Percentiles rank a stretch among this genome's conserved stretches.
These are phyloP conservation scores for Hypena proboscidalis DNA, from an alignment of 2,888 invertebrate genomes.

Conservation along the genomic window DNA sequence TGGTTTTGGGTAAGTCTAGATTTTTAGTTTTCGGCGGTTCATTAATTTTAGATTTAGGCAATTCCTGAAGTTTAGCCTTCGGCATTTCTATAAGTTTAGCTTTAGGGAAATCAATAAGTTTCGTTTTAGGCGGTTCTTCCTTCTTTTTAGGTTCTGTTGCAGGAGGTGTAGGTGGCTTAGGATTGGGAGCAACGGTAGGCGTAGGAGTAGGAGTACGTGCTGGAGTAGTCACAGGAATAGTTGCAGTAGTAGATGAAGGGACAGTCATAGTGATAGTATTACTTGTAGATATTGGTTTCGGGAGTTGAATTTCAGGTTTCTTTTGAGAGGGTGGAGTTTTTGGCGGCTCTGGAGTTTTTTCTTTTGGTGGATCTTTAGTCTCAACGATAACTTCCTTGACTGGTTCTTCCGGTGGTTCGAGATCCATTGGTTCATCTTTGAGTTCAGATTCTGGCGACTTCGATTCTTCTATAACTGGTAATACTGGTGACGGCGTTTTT, in stretches of 20 bases:
- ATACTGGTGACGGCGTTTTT: constrained; percentile 52
- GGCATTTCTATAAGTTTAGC: constrained; percentile 9
- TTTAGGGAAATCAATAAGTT: constrained; percentile 17
- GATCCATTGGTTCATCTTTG: constrained; percentile 33
- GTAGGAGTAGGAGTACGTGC: neutral
- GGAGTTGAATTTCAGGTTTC: constrained; percentile 27
- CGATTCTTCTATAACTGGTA: constrained; percentile 49
- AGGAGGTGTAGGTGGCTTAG: constrained; percentile 5
- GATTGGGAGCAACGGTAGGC: constrained; percentile 10
- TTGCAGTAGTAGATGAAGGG: neutral
- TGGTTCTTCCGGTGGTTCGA: constrained; percentile 44
- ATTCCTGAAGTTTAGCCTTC: constrained; percentile 13
- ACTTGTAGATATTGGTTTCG: constrained; percentile 24
- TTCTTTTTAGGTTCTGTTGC: constrained; percentile 21
- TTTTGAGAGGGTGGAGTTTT: constrained; percentile 60
- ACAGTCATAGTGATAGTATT: constrained; percentile 13
- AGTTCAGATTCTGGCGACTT: constrained; percentile 38
- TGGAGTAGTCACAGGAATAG: constrained; percentile 10
- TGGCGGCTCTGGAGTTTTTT: constrained; percentile 60
- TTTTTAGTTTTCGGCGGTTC: neutral
- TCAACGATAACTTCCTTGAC: constrained; percentile 46
- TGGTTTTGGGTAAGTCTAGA: constrained; percentile 18
- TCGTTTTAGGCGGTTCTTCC: constrained; percentile 14
- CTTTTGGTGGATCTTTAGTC: constrained; percentile 46
- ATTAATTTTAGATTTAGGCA: neutral